Evolutionary conservation across 2,888 invertebrate genomes (phyloP).

Genomic region (Caenorhabditis sp.): DNA sequence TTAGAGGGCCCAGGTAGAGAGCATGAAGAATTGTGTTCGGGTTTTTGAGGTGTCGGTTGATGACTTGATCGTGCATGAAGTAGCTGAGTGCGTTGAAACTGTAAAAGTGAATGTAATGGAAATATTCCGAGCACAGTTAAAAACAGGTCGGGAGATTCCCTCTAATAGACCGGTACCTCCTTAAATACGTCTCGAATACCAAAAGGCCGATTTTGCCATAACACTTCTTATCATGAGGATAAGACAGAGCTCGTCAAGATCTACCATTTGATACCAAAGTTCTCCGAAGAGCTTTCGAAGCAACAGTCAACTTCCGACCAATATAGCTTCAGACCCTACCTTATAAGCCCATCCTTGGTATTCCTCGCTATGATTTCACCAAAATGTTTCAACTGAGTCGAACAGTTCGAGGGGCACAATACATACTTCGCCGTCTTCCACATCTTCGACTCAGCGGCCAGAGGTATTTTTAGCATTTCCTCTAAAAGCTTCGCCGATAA

Average conservation of each 20-base stretch:
- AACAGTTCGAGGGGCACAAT: constrained; percentile 48
- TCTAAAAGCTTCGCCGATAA: constrained; percentile 17
- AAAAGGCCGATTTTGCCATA: too few species aligned
- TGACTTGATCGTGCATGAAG: constrained; percentile 66
- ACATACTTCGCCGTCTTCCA: constrained; percentile 69
- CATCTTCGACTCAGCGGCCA: constrained; percentile 53
- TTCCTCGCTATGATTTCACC: constrained; percentile 32
- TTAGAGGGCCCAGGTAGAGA: constrained; percentile 68
- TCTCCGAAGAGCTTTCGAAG: too few species aligned
- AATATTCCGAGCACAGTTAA: too few species aligned
- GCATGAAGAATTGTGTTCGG: constrained; percentile 67
- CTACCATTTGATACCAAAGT: too few species aligned
- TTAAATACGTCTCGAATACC: too few species aligned
- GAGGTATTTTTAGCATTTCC: constrained; percentile 44
- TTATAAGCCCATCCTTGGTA: constrained; percentile 38
- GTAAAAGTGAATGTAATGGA: constrained; percentile 41
- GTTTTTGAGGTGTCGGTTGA: constrained; percentile 46
- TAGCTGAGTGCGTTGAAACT: constrained; percentile 69
- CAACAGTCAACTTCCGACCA: too few species aligned
- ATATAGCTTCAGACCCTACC: too few species aligned
- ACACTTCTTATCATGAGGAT: too few species aligned
- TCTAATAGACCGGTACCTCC: too few species aligned
- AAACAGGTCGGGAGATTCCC: too few species aligned
- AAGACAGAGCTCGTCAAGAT: too few species aligned
- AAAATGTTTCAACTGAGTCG: constrained; percentile 30